These are phyloP conservation scores for Eurystomus glaucurus DNA, from an alignment of 2,797 vertebrate species.

Conservation along the genomic window DNA sequence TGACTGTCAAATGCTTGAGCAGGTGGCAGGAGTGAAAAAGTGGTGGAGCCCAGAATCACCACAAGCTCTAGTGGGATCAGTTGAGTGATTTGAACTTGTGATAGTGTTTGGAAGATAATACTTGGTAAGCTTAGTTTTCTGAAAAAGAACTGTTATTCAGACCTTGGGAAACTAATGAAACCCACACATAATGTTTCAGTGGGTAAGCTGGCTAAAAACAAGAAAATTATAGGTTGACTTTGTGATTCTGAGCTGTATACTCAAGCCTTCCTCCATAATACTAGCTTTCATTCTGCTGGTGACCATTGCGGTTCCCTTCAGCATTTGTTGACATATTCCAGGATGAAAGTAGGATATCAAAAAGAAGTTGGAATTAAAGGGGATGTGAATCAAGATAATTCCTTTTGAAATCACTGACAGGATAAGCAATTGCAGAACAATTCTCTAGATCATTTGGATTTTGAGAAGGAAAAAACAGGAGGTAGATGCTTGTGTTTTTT, in stretches of 20 bases:
- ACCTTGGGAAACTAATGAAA: neutral
- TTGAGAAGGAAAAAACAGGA: neutral
- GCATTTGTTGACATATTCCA: neutral
- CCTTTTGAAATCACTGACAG: neutral
- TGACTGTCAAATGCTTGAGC: conserved; percentile 40
- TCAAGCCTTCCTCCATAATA: neutral
- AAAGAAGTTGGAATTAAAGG: neutral
- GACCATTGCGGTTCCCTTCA: neutral
- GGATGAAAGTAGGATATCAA: neutral
- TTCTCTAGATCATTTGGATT: neutral
- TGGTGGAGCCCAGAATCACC: neutral
- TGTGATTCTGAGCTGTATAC: neutral
- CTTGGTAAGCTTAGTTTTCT: neutral
- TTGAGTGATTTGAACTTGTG: neutral
- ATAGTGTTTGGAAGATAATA: neutral
- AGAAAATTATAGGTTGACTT: neutral
- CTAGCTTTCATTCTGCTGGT: neutral
- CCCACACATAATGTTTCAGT: neutral
- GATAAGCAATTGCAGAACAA: neutral
- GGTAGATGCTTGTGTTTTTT: neutral
- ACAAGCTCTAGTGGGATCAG: neutral
- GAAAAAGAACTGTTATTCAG: neutral
- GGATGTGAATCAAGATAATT: neutral
- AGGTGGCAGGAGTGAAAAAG: conserved; percentile 61
- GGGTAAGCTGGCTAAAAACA: neutral